Base-by-base conservation (phyloP, 2,888 invertebrate species). In the Acrocyrtus sp. region DNA sequence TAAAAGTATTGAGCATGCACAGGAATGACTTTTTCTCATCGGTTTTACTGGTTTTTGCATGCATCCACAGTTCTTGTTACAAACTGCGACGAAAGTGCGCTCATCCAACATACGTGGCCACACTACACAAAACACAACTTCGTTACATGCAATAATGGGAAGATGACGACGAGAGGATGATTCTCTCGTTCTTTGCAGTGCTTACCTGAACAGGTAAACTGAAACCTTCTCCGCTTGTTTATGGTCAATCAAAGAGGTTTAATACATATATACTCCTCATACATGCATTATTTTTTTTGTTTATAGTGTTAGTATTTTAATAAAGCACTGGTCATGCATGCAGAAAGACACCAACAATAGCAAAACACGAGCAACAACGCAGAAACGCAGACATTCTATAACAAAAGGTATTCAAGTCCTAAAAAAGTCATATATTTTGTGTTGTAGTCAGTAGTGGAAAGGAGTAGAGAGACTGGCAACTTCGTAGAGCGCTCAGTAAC, bases 171-270 rank as follows among this genome's bases (percentile, higher is more conserved):
- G 12, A 34, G 12, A 34, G 5, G 34, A 34, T 12, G 34, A 34
- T 34, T 12, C 34, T 34, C 34, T 48, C 19, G 10, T 5, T 21
- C 10, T 10, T 48, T 43, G 43, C 34, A 34, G 34, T 34, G 34
- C 34, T 34, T 51, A 48, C 47, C 61, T 53, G 54, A 24, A 22
- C 70, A 72, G 72, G 65, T 72, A 72, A 72, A 72, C 51, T n/a
- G n/a, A n/a, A 63, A 62, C 34, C 19, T 12, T 24, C 50, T 65
- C 29, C 53, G 72, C 65, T 72, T 72, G 72, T 65, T 72, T 63
- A 72, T 58, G 54, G 57, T 58, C 72, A 72, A 65, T 72, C 72
- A 72, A n/a, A 65, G 72, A 72, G 63, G 65, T n/a, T n/a, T n/a
- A n/a, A n/a, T n/a, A n/a, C n/a, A n/a, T n/a, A 65, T 65, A 41